Percentiles rank a stretch among this genome's conserved stretches.
Evolutionary conservation across 64 coral and sea anemone species (phyloP).

Genomic region (Acropora tenuis): DNA sequence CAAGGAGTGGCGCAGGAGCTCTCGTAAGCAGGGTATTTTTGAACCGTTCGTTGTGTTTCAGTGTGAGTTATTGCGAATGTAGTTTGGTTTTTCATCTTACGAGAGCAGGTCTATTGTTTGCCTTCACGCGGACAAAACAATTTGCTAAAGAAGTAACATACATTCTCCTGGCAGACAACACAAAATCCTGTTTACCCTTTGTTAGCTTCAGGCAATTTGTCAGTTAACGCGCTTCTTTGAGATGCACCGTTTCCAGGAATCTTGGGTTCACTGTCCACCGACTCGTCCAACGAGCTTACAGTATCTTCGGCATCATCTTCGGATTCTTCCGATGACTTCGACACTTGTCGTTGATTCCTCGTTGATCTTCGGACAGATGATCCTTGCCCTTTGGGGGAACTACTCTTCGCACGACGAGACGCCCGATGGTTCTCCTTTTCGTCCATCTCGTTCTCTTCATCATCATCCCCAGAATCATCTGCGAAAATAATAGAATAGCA

Average conservation of each 20-base stretch:
- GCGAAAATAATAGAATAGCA: not conserved
- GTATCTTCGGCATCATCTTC: not conserved
- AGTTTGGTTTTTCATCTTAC: too few species aligned
- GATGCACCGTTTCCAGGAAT: not conserved
- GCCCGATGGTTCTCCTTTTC: not conserved
- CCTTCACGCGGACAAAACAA: too few species aligned
- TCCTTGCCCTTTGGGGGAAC: not conserved
- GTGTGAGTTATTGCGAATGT: too few species aligned
- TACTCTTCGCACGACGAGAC: not conserved
- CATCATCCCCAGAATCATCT: conserved; percentile 6
- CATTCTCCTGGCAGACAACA: too few species aligned
- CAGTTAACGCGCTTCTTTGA: not conserved
- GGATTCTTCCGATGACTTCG: conserved; percentile 10
- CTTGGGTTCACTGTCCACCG: not conserved
- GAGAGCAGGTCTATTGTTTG: too few species aligned
- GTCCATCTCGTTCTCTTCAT: conserved; percentile 1
- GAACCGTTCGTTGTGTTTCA: too few species aligned
- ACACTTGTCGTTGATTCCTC: not conserved
- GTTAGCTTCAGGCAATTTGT: not conserved
- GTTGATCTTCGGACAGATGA: not conserved
- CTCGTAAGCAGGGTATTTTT: not conserved
- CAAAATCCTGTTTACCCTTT: not conserved
- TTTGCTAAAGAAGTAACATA: too few species aligned
- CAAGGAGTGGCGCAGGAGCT: not conserved
- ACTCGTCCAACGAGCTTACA: conserved; percentile 3